phyloP scores from a whole-genome alignment of 2,888 invertebrate genomes.

The Colletes collaris region DNA sequence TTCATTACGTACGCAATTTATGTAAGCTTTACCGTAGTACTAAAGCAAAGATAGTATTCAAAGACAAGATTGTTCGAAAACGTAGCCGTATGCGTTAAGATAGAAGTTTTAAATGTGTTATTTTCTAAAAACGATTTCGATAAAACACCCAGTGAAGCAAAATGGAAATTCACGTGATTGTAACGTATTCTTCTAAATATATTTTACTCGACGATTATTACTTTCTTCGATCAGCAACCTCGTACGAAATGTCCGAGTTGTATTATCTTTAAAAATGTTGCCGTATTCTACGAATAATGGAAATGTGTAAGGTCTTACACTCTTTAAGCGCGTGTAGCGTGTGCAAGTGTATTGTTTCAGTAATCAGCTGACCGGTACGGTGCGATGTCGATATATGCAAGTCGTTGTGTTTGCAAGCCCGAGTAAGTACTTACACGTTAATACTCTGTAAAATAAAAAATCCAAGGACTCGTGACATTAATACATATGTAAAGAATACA shows the following conservation, averaged over 20 bases:
- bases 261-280: not conserved
- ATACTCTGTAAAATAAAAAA: not conserved
- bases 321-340: not conserved
- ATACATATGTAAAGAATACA: not conserved
- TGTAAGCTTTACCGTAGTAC: not conserved
- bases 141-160: not conserved
- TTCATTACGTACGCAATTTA: not conserved
- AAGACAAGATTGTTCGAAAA: not conserved
- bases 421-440: not conserved
- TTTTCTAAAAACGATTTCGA: not conserved
- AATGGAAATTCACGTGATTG: not conserved
- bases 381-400: not conserved
- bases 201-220: not conserved
- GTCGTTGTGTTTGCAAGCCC: not conserved
- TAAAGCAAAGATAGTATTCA: not conserved
- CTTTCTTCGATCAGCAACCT: not conserved
- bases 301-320: not conserved
- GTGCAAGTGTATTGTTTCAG: slow-evolving; percentile 27
- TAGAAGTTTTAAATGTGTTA: not conserved
- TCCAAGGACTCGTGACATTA: not conserved
- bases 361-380: slow-evolving; percentile 49
- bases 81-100: not conserved
- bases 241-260: not conserved
- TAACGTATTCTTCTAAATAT: not conserved
- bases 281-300: not conserved